These are phyloP conservation scores for Crypturellus tataupa DNA, from an alignment of 2,797 vertebrate species.

Conservation along the genomic window DNA sequence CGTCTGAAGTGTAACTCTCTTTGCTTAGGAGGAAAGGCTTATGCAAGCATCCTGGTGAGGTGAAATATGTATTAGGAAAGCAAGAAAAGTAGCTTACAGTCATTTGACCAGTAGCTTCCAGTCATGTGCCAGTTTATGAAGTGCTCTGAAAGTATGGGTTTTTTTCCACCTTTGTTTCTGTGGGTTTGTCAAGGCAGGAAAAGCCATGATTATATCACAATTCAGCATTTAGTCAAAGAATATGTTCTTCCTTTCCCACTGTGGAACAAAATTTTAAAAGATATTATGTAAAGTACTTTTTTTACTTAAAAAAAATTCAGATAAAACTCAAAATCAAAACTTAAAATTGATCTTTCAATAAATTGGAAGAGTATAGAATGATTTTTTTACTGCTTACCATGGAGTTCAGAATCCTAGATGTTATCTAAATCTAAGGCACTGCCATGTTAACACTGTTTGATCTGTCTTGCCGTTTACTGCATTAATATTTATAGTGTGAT, in stretches of 20 bases:
- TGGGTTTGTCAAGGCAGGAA: not conserved
- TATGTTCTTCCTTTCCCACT: accelerated
- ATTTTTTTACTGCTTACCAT: not conserved
- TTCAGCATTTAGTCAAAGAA: not conserved
- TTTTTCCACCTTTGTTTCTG: not conserved
- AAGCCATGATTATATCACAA: not conserved
- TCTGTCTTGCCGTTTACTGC: not conserved
- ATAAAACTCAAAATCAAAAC: not conserved
- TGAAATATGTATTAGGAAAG: not conserved
- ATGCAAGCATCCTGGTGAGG: not conserved
- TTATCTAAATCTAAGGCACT: not conserved
- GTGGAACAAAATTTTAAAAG: accelerated
- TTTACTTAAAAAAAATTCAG: not conserved
- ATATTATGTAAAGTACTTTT: not conserved
- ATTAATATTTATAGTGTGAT: not conserved
- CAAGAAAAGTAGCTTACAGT: not conserved
- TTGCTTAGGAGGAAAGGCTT: not conserved
- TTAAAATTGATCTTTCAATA: not conserved
- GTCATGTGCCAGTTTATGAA: not conserved
- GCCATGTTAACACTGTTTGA: not conserved
- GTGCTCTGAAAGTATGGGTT: not conserved
- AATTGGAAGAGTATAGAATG: not conserved
- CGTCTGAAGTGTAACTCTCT: not conserved
- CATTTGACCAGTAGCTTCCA: not conserved
- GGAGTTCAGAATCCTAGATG: not conserved